These are phyloP conservation scores for Eriocheir sinensis DNA, from an alignment of 1,140 invertebrate genomes.

Conservation along the genomic window DNA sequence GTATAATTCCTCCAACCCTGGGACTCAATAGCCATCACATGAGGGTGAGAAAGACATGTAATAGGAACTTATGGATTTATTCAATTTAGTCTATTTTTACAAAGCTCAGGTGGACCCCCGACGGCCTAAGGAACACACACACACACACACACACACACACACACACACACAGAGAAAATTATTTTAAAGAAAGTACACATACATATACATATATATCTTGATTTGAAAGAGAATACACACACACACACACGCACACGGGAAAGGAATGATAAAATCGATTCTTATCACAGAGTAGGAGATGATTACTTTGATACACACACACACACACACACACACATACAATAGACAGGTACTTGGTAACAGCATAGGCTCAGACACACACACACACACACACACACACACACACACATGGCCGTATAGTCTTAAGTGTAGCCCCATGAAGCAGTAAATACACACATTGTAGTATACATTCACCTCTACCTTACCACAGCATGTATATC, in stretches of 20 bases:
- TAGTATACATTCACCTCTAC: not conserved
- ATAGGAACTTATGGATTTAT: not conserved
- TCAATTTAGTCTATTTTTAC: not conserved
- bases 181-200: too few relatives aligned
- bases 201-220: too few relatives aligned
- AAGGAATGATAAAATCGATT: not conserved
- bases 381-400: not conserved
- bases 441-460: not conserved
- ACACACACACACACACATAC: not conserved
- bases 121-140: not conserved
- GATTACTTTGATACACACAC: not conserved
- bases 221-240: too few relatives aligned
- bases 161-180: too few relatives aligned
- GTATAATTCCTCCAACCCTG: too few relatives aligned
- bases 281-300: conserved; percentile 23
- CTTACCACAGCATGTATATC: not conserved
- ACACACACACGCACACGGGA: not conserved
- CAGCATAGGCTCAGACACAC: not conserved
- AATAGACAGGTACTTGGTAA: not conserved
- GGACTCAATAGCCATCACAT: too few relatives aligned
- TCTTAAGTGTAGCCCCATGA: not conserved
- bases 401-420: not conserved
- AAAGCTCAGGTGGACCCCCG: conserved; percentile 8
- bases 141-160: not conserved
- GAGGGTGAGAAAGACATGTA: not conserved